Percentiles rank a stretch among this genome's conserved stretches.
phyloP scores from a whole-genome alignment of 2,888 invertebrate genomes.

The Heliconius charithonia region DNA sequence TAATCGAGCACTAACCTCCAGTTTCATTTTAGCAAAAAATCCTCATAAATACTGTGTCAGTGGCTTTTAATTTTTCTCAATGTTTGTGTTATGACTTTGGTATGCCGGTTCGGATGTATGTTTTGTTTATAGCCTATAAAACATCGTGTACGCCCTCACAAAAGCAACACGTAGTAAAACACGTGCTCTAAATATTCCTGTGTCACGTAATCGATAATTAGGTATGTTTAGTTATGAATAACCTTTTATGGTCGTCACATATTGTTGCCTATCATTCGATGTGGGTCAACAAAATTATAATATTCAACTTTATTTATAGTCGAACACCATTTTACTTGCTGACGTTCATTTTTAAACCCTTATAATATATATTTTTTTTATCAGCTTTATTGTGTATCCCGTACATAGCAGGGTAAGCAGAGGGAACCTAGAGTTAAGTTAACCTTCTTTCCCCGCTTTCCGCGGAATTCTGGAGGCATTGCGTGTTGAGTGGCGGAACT shows the following conservation, averaged over 20 bases:
- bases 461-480: too few relatives aligned
- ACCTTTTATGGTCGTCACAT: constrained; percentile 32
- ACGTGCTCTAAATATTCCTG: constrained; percentile 52
- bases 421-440: too few relatives aligned
- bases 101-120: constrained; percentile 35
- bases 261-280: constrained; percentile 15
- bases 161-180: constrained; percentile 47
- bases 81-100: constrained; percentile 33
- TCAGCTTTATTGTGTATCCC: too few relatives aligned
- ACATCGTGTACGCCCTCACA: constrained; percentile 47
- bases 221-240: constrained; percentile 29
- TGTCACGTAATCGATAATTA: constrained; percentile 47
- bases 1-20: constrained; percentile 27
- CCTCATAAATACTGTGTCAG: constrained; percentile 20
- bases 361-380: too few relatives aligned
- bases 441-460: too few relatives aligned
- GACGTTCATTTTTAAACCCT: too few relatives aligned
- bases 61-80: constrained; percentile 33
- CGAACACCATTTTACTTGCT: background rate
- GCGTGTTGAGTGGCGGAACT: too few relatives aligned
- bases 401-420: too few relatives aligned
- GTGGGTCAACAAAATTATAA: constrained; percentile 13
- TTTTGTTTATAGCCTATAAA: constrained; percentile 49
- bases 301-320: background rate
- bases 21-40: constrained; percentile 7